These are phyloP conservation scores for Gymnoscopelus microlampas DNA, from an alignment of 2,797 vertebrate genomes.

Conservation along the genomic window DNA sequence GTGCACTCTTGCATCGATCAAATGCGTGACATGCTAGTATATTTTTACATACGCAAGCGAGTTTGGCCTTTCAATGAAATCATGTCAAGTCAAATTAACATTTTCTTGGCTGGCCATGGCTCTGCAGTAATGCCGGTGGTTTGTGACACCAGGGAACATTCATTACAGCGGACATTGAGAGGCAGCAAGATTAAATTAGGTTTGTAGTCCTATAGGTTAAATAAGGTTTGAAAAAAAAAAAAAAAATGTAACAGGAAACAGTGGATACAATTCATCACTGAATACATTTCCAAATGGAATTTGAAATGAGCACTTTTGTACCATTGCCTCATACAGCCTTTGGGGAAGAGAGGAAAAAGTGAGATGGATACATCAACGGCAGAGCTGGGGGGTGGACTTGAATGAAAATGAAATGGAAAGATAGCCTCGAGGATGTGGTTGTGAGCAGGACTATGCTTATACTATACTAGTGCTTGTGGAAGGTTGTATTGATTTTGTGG, in stretches of 20 bases:
- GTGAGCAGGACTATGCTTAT: conserved; percentile 16
- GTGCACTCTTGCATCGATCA: conserved; percentile 50
- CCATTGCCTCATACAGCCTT: conserved; percentile 61
- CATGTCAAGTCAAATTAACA: conserved; percentile 61
- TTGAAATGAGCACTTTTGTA: conserved; percentile 65
- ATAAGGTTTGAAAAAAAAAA: conserved; percentile 20
- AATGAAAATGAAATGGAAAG: conserved; percentile 48
- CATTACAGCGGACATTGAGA: conserved; percentile 2
- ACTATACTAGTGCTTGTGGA: conserved; percentile 13
- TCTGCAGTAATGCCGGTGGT: conserved; percentile 34
- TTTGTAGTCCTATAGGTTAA: not conserved
- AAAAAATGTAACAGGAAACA: conserved; percentile 6
- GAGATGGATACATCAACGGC: conserved; percentile 39
- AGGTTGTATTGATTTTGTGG: conserved; percentile 30
- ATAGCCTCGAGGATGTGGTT: conserved; percentile 24
- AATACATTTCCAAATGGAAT: conserved; percentile 64
- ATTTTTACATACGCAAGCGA: conserved; percentile 15
- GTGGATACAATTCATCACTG: conserved; percentile 52
- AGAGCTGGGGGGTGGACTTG: not conserved
- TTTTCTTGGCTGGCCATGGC: conserved; percentile 23
- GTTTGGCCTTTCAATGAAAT: conserved; percentile 42
- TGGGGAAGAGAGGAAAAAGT: conserved; percentile 32
- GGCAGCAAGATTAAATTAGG: not conserved
- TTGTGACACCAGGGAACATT: conserved; percentile 30
- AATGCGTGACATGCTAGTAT: conserved; percentile 18